These are phyloP conservation scores for Branchipolynoe longqiensis DNA, from an alignment of 2,888 invertebrate genomes.

Conservation along the genomic window DNA sequence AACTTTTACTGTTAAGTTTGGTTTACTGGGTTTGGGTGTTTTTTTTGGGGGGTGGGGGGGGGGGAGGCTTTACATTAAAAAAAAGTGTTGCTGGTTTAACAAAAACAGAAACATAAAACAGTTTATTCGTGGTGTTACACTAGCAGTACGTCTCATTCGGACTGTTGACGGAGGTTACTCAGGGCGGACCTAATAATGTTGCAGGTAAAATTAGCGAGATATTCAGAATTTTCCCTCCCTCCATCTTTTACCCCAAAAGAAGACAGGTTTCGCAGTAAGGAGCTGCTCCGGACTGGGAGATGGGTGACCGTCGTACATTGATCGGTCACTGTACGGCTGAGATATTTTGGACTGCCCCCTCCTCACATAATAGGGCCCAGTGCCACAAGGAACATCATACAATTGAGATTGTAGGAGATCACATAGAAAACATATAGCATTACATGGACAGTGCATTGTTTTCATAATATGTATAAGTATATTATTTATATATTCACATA, in stretches of 20 bases:
- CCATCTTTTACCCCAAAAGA: slow-evolving; percentile 1
- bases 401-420: slow-evolving; percentile 14
- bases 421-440: slow-evolving; percentile 45
- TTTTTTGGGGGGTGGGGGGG: too few species aligned
- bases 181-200: background rate
- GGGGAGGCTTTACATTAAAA: too few species aligned
- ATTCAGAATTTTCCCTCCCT: slow-evolving; percentile 11
- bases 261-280: slow-evolving; percentile 15
- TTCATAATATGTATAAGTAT: too few species aligned
- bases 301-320: background rate
- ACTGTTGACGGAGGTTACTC: background rate
- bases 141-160: background rate
- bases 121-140: too few species aligned
- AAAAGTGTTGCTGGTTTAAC: too few species aligned
- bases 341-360: slow-evolving; percentile 11
- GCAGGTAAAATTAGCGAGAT: slow-evolving; percentile 14
- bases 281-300: background rate
- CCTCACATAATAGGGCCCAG: too few species aligned
- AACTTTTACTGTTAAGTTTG: too few species aligned
- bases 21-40: too few species aligned
- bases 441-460: background rate
- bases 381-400: too few species aligned
- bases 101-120: too few species aligned
- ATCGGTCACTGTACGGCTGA: background rate
- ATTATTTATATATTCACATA: too few species aligned